Evolutionary conservation across 2,113 vertebrate genomes (phyloP), one percentile per base, ranked within the genome.

Genomic region (Platanista minor): DNA sequence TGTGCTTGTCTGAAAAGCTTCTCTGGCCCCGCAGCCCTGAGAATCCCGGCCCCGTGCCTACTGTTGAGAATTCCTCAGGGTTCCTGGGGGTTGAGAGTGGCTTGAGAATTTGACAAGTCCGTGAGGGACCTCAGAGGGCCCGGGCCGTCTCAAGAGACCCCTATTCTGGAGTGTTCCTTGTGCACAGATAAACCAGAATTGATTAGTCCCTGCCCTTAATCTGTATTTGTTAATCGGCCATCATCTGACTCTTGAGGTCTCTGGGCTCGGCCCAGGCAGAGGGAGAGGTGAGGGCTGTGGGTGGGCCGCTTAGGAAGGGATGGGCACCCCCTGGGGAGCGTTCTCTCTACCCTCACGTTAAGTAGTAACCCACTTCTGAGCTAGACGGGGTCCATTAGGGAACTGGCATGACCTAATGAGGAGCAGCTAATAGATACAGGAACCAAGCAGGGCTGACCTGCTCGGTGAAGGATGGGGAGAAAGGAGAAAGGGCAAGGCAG

Each of bases 311-410:
- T 46, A 0, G 17, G 54, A 67, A 67, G 36, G 20, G 39, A 1
- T 10, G 3, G 7, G 23, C 61, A 5, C 1, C 2, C 1, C 2
- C 6, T 0, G 21, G 8, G 23, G 62, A 17, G 4, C 0, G 2
- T 12, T 11, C 6, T 59, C 17, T 43, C 31, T 72, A 1, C 27
- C 33, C 41, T 15, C 2, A 0, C 66, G 27, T 59, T 86, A 43
- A 25, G 69, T 46, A 41, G 0, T n/a, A 14, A 17, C 3, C 7
- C 31, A 23, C 14, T 13, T 23, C 0, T 0, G 1, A 43, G 39
- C 20, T 36, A 0, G 20, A 10, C 13, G 15, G 11, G 12, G 3
- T 3, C 54, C 15, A 0, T 21, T 13, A 82, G 31, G 46, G n/a
- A 89, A 3, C 59, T 18, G 7, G 23, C 15, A 21, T 54, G 41